A percentile compares a stretch with the other conserved stretches of the same genome.
Evolutionary conservation across 2,113 vertebrate genomes (phyloP).

Genomic region (Phoxinus phoxinus): DNA sequence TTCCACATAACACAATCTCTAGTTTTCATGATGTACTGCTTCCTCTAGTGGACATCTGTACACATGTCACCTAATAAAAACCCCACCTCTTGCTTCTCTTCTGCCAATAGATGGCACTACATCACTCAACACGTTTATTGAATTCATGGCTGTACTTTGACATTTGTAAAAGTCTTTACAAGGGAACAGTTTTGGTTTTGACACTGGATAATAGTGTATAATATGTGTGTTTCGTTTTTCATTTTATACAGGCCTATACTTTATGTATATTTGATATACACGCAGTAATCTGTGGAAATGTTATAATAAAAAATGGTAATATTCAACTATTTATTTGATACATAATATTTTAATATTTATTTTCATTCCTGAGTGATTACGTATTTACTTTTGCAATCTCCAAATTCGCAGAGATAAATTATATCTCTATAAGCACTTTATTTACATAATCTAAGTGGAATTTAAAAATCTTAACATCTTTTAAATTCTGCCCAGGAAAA

Average conservation of each 20-base stretch:
- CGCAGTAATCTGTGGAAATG: not conserved
- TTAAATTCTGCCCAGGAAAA: not conserved
- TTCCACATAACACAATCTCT: not conserved
- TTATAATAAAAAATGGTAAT: no score
- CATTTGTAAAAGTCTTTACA: not conserved
- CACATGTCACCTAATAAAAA: not conserved
- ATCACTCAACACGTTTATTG: not conserved
- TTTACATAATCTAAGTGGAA: not conserved
- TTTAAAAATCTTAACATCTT: not conserved
- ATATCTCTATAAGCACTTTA: not conserved
- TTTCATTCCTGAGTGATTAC: not conserved
- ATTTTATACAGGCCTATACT: not conserved
- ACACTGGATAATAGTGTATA: not conserved
- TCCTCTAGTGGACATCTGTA: not conserved
- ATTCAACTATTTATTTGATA: not conserved
- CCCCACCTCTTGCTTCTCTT: not conserved
- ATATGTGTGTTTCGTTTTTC: not conserved
- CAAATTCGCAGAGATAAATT: not conserved
- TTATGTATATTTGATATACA: not conserved
- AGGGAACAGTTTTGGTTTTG: not conserved
- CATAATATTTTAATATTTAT: not conserved
- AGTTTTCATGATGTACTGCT: not conserved
- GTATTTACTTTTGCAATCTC: not conserved
- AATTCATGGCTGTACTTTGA: not conserved
- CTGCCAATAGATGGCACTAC: not conserved